Percentiles rank a stretch among this genome's conserved stretches.
These are phyloP conservation scores for Zoanthus gigantus DNA, from an alignment of 92 coral and sea anemone genomes.

Conservation along the genomic window DNA sequence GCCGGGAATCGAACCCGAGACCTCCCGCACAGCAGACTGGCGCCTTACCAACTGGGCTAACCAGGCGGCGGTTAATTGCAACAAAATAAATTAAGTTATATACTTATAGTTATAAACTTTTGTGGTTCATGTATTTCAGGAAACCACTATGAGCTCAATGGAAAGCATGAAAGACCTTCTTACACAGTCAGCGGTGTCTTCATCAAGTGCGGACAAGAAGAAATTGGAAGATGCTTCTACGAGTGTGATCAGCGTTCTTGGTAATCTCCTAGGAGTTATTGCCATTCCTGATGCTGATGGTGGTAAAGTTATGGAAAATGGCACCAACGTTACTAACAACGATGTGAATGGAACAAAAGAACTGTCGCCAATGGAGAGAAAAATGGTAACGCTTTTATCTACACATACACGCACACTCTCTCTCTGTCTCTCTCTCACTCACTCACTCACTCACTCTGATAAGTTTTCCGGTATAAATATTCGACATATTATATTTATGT, in stretches of 20 bases:
- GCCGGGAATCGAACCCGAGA: no score
- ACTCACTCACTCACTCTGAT: neutral
- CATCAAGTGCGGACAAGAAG: neutral
- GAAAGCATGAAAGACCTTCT: slow-evolving; percentile 41
- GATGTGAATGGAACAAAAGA: slow-evolving; percentile 18
- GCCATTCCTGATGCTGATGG: neutral
- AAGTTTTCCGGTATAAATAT: no score
- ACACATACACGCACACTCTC: neutral
- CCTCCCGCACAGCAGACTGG: no score
- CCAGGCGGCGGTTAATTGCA: no score
- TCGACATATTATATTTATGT: no score
- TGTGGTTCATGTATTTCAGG: neutral
- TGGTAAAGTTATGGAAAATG: neutral
- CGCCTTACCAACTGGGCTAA: no score
- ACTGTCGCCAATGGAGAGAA: neutral
- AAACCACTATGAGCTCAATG: slow-evolving; percentile 30
- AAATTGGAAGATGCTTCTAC: slow-evolving; percentile 27
- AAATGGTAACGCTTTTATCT: neutral
- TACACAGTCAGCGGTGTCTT: neutral
- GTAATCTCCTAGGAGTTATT: slow-evolving; percentile 36
- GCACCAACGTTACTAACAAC: neutral
- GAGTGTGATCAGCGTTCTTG: slow-evolving; percentile 37
- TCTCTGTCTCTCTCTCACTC: neutral
- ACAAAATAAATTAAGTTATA: no score
- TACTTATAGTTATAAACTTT: no score